Percentiles rank a stretch among this genome's conserved stretches.
These are phyloP conservation scores for Megaleporinus macrocephalus DNA, from an alignment of 2,113 vertebrate species.

Conservation along the genomic window DNA sequence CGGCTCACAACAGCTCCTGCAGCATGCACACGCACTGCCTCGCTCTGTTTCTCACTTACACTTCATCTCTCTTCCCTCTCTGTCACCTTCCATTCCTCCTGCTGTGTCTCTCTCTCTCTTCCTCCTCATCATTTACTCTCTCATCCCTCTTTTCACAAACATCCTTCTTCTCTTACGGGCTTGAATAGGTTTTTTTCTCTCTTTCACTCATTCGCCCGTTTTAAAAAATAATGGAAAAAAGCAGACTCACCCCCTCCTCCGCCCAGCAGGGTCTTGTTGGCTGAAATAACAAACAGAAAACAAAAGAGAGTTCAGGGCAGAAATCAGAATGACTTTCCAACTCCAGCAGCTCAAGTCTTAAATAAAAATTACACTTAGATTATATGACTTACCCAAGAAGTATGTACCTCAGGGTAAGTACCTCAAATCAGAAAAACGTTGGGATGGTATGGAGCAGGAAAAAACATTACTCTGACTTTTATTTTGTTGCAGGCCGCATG, in stretches of 20 bases:
- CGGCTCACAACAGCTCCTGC: constrained; percentile 35
- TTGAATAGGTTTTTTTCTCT: constrained; percentile 47
- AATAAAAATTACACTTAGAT: too few relatives aligned
- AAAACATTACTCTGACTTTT: too few relatives aligned
- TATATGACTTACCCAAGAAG: too few relatives aligned
- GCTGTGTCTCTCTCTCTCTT: constrained; percentile 53
- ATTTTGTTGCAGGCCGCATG: too few relatives aligned
- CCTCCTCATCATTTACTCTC: constrained; percentile 55
- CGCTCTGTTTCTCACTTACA: constrained; percentile 59
- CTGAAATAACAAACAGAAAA: constrained; percentile 75
- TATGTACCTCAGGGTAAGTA: too few relatives aligned
- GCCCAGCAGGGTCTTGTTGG: constrained; percentile 87
- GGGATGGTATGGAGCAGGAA: too few relatives aligned
- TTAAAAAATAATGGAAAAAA: constrained; percentile 60
- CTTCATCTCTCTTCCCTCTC: constrained; percentile 54
- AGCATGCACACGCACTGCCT: constrained; percentile 24
- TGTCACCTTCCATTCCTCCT: constrained; percentile 28
- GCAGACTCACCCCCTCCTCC: constrained; percentile 86
- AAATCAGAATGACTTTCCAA: constrained; percentile 13
- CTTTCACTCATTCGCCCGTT: constrained; percentile 66
- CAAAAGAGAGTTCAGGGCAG: constrained; percentile 29
- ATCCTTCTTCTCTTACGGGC: constrained; percentile 47
- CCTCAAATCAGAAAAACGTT: too few relatives aligned
- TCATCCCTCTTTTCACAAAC: constrained; percentile 51
- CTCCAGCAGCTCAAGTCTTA: neutral